Evolutionary conservation across 1,140 invertebrate species (phyloP), one percentile per base, ranked within the genome.

Genomic region (Contarinia nasturtii): DNA sequence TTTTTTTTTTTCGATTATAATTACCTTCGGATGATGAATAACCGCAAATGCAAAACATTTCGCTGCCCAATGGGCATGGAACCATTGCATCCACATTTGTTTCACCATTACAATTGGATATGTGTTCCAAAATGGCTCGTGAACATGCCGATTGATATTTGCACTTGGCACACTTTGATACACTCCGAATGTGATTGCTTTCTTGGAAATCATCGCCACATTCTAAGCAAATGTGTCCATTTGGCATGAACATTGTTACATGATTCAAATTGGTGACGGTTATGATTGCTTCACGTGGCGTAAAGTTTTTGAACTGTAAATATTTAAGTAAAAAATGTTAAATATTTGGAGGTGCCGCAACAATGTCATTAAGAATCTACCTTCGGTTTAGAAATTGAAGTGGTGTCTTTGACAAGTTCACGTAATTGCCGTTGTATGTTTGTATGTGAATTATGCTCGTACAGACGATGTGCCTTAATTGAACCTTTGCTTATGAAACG

Each of bases 111-210:
- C 80, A 75, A 61, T 69, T 64, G 49, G 70, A 63, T 48, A 68
- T 68, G 65, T 87, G 85, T 44, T 75, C 72, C 53, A 77, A 69
- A 66, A 85, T 79, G 1, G 80, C 79, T 48, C 74, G 72, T 60
- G 75, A 75, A 60, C 85, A 88, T 48, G 77, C 79, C 5, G 82
- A 83, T 43, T 75, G 69, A 57, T 78, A 89, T 50, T 76, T 72
- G 55, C 85, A 89, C 49, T 80, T 77, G 38, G 71, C 71, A 60
- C 84, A 89, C 48, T 65, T 72, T 3, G 14, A 4, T 18, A 18
- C 41, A 7, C 18, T 18, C 11, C 20, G 12, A 48, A 33, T 37
- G 44, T 47, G 27, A 34, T 40, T 47, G 38, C 12, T 12, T 48
- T 34, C 17, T 44, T 47, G 7, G 21, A 51, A 49, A 19, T 49